A percentile compares a stretch with the other conserved stretches of the same genome.
Conservation (phyloP, 2,113 vertebrate species). For the Cyanistes caeruleus region DNA sequence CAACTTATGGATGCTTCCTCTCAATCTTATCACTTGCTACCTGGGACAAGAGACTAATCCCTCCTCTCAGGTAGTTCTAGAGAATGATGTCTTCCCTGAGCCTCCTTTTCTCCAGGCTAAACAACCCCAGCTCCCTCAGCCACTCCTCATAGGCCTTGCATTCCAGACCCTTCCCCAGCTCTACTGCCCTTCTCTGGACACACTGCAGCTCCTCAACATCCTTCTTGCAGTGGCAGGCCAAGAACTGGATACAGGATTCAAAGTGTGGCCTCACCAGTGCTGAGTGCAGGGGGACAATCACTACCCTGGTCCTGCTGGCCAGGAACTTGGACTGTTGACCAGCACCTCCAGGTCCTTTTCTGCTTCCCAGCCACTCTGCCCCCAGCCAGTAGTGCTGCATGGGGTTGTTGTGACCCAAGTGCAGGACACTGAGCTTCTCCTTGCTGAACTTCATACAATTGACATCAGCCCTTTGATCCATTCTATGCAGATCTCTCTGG, state of each 20-base stretch:
- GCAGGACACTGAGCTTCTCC: neutral
- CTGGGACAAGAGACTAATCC: neutral
- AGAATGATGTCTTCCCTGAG: neutral
- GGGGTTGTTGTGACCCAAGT: too few relatives aligned
- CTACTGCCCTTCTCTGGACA: fast-evolving
- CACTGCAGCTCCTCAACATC: fast-evolving
- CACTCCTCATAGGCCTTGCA: fast-evolving
- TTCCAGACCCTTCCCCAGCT: neutral
- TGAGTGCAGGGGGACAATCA: fast-evolving
- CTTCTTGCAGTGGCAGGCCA: neutral
- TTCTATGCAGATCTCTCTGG: neutral
- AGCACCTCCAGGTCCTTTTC: neutral
- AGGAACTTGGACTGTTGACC: neutral
- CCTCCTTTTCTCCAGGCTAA: neutral
- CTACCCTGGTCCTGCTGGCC: too few relatives aligned
- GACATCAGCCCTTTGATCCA: neutral
- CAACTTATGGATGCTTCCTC: neutral
- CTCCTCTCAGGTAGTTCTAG: neutral
- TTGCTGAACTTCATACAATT: fast-evolving
- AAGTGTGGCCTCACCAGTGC: neutral
- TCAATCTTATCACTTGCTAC: neutral
- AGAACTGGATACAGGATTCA: fast-evolving
- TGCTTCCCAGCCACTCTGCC: neutral
- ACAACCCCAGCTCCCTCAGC: neutral
- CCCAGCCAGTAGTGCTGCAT: too few relatives aligned